Evolutionary conservation across 2,888 invertebrate species (phyloP).

Genomic region (Subacronicta megacephala): DNA sequence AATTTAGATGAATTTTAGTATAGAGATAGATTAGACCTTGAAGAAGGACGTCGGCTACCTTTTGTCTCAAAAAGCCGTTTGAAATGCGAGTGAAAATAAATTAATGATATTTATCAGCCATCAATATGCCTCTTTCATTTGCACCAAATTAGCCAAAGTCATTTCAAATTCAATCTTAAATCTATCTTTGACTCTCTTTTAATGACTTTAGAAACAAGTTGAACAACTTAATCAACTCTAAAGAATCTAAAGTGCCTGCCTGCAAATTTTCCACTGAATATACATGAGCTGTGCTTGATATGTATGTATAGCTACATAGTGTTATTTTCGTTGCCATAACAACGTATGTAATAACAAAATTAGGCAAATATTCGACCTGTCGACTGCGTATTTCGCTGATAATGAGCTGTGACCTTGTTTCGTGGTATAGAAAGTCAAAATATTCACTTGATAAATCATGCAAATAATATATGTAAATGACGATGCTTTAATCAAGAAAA

Average conservation of each 20-base stretch:
- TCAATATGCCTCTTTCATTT: too few relatives aligned
- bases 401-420: constrained; percentile 54
- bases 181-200: not conserved
- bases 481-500: constrained; percentile 6
- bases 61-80: too few relatives aligned
- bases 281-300: constrained; percentile 9
- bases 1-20: too few relatives aligned
- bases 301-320: constrained; percentile 19
- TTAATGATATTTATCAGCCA: too few relatives aligned
- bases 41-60: too few relatives aligned
- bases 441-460: constrained; percentile 28
- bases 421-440: constrained; percentile 31
- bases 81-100: too few relatives aligned
- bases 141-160: too few relatives aligned
- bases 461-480: constrained; percentile 24
- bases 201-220: not conserved
- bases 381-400: constrained; percentile 40
- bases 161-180: not conserved
- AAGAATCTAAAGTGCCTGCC: constrained; percentile 18
- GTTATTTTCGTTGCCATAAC: constrained; percentile 65
- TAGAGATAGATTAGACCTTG: too few relatives aligned
- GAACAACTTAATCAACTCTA: constrained; percentile 35
- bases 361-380: constrained; percentile 69
- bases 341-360: constrained; percentile 81
- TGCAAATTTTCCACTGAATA: constrained; percentile 35